These are phyloP conservation scores for Ceyx cyanopectus DNA, from an alignment of 2,113 vertebrate genomes.

Conservation along the genomic window DNA sequence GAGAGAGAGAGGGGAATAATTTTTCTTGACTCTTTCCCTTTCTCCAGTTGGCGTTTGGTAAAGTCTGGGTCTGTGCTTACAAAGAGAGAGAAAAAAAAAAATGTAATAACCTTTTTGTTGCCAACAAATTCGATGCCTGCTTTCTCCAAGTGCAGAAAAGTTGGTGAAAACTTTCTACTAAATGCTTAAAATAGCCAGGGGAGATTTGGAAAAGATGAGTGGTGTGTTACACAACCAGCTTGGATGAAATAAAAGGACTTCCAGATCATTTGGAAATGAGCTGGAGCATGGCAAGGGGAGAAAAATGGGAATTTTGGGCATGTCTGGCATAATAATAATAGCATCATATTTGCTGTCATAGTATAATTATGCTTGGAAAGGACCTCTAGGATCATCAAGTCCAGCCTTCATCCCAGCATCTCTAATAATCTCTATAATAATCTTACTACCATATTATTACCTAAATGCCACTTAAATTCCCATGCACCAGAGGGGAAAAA, in stretches of 20 bases:
- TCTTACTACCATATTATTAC: rapidly evolving
- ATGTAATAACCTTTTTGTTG: not conserved
- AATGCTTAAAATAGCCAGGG: constrained; percentile 30
- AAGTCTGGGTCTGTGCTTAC: not conserved
- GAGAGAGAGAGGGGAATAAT: not conserved
- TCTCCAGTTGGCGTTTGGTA: not conserved
- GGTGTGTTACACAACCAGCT: not conserved
- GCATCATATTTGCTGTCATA: too few relatives aligned
- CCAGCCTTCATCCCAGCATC: too few relatives aligned
- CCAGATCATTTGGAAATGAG: not conserved
- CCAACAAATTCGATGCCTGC: not conserved
- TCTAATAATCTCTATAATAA: too few relatives aligned
- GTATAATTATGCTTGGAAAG: too few relatives aligned
- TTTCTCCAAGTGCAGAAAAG: not conserved
- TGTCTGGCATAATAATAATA: not conserved
- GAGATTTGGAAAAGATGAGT: constrained; percentile 28
- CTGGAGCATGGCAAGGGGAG: not conserved
- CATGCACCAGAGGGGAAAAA: rapidly evolving
- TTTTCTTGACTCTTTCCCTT: constrained; percentile 5
- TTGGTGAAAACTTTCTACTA: constrained; percentile 9
- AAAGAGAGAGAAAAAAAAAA: not conserved
- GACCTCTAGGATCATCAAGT: too few relatives aligned
- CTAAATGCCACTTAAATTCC: not conserved
- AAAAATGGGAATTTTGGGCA: not conserved
- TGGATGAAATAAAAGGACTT: not conserved